These are phyloP conservation scores for Zygaena filipendulae DNA, from an alignment of 2,888 invertebrate genomes.

Conservation along the genomic window DNA sequence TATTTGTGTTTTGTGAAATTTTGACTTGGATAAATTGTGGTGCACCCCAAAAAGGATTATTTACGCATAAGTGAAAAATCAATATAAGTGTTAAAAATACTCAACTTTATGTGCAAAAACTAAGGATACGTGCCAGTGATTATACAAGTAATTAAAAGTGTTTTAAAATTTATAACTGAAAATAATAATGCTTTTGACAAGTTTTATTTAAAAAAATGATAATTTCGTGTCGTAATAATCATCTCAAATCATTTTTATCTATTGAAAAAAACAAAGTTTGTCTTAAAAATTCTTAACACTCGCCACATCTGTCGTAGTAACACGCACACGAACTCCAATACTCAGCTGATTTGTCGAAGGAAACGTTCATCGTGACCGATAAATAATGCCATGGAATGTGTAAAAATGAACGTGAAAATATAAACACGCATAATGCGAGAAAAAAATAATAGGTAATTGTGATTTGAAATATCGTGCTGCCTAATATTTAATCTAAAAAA, in stretches of 20 bases:
- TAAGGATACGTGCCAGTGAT: conserved; percentile 31
- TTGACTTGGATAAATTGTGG: conserved; percentile 48
- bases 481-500: too few relatives aligned
- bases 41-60: conserved; percentile 50
- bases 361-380: conserved; percentile 34
- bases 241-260: too few relatives aligned
- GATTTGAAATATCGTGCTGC: too few relatives aligned
- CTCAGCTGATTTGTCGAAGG: conserved; percentile 40
- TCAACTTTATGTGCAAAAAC: conserved; percentile 30
- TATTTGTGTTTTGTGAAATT: conserved; percentile 45
- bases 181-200: conserved; percentile 24
- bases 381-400: too few relatives aligned
- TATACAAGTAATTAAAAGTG: conserved; percentile 41
- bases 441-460: too few relatives aligned
- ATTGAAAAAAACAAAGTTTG: conserved; percentile 7
- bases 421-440: too few relatives aligned
- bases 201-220: conserved; percentile 11
- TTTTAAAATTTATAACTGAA: conserved; percentile 23
- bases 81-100: conserved; percentile 24
- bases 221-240: too few relatives aligned
- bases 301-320: neutral
- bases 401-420: too few relatives aligned
- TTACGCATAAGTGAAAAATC: conserved; percentile 26
- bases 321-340: conserved; percentile 1
- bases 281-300: conserved; percentile 2